These are phyloP conservation scores for Philopedon plagiatum DNA, from an alignment of 2,888 invertebrate genomes.

Conservation along the genomic window DNA sequence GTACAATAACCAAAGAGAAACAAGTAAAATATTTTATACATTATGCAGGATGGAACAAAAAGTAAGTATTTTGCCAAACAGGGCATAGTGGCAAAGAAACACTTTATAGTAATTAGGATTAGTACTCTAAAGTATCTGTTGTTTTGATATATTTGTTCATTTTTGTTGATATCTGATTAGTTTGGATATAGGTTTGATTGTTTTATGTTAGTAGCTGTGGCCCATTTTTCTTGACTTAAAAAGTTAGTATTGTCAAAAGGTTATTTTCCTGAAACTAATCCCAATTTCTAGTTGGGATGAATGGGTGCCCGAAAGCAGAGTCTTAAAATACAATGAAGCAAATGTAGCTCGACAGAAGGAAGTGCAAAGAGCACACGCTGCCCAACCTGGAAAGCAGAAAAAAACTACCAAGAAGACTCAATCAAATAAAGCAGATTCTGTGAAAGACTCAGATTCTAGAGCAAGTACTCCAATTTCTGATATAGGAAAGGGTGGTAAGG, in stretches of 20 bases:
- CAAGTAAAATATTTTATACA: slow-evolving; percentile 93
- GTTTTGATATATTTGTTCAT: no score
- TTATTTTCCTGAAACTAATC: no score
- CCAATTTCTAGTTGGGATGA: slow-evolving; percentile 86
- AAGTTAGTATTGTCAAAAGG: no score
- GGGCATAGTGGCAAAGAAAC: no score
- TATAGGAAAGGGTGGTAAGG: slow-evolving; percentile 53
- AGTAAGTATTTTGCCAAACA: slow-evolving; percentile 75
- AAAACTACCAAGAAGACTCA: slow-evolving; percentile 67
- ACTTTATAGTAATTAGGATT: no score
- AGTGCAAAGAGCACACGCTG: slow-evolving; percentile 84
- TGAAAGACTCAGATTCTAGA: slow-evolving; percentile 73
- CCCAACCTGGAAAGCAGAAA: slow-evolving; percentile 77
- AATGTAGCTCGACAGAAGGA: slow-evolving; percentile 92
- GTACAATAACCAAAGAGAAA: slow-evolving; percentile 86
- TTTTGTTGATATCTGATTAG: no score
- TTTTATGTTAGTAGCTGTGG: no score
- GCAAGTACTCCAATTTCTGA: slow-evolving; percentile 75
- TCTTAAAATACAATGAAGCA: slow-evolving; percentile 90
- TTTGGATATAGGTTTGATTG: no score
- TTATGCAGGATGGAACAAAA: slow-evolving; percentile 99
- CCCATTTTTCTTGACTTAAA: no score
- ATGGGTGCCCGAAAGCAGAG: slow-evolving; percentile 93
- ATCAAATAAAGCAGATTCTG: slow-evolving; percentile 59
- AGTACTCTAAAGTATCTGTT: no score